A percentile compares a stretch with the other conserved stretches of the same genome.
Evolutionary conservation across 2,888 invertebrate species (phyloP).

Genomic region (Lutraria lutraria): DNA sequence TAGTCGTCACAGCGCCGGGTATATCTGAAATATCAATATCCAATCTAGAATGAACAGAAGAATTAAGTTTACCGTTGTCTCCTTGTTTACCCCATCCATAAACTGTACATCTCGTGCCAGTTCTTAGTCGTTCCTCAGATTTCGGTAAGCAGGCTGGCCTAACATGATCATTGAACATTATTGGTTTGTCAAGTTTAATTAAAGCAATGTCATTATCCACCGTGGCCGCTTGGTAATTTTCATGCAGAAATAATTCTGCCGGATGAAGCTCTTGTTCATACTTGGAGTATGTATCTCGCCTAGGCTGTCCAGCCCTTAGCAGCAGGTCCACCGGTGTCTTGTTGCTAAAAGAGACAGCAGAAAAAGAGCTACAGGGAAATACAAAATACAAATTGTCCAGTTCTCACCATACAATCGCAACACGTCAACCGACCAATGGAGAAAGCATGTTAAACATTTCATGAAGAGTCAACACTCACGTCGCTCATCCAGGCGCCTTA

Average conservation of each 20-base stretch:
- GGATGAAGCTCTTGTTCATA: constrained; percentile 76
- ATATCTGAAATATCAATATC: no score
- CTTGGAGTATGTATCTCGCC: constrained; percentile 76
- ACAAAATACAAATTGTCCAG: no score
- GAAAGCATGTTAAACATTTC: no score
- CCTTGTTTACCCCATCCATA: constrained; percentile 80
- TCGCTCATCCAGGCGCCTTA: no score
- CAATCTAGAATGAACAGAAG: no score
- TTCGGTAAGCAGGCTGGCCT: constrained; percentile 80
- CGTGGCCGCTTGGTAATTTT: constrained; percentile 71
- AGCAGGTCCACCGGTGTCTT: constrained; percentile 60
- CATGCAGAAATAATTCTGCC: constrained; percentile 70
- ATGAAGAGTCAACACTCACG: no score
- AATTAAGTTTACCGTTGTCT: constrained; percentile 66
- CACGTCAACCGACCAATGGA: no score
- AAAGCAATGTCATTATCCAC: constrained; percentile 82
- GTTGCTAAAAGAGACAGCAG: constrained; percentile 46
- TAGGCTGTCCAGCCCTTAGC: constrained; percentile 76
- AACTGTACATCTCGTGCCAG: constrained; percentile 78
- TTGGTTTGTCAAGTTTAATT: constrained; percentile 74
- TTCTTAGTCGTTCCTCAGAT: constrained; percentile 59
- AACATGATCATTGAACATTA: constrained; percentile 80
- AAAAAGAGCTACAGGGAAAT: no score
- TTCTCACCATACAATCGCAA: no score
- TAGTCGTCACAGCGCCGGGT: no score